Base-by-base conservation (phyloP, 2,797 vertebrate species). In the Tiaroga cobitis region DNA sequence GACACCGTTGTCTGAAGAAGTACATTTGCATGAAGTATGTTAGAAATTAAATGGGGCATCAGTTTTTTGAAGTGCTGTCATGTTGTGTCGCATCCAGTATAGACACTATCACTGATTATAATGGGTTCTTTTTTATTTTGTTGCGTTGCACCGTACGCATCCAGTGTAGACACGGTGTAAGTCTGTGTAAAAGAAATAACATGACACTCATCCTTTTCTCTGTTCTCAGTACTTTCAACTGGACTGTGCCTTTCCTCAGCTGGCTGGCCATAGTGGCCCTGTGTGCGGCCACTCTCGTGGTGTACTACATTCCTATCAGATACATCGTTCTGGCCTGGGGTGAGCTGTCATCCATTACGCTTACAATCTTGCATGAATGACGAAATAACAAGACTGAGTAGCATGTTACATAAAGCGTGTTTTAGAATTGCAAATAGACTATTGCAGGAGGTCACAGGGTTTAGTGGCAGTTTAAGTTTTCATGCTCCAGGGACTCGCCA, bases 241-340 rank as follows among this genome's bases (percentile, higher is more conserved):
- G 98, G 98, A 99, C 98, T 13, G 96, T 99, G 92, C 97, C 98
- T 88, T 99, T 99, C 94, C 94, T 99, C 93, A 99, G 97, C 94
- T 99, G 97, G 96, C 93, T 99, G 94, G 97, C 96, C 80, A 97
- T 99, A 9, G 94, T 96, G 89, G 95, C 96, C 74, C 94, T 99
- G 5, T 96, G 94, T 81, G 87, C 94, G 78, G 95, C 96, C 92
- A 99, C 96, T n/a, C 5, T 95, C 74, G 85, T 96, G 90, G 90
- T 99, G 85, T 99, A 98, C 94, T 98, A 97, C 94, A 95, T 99
- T 91, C 97, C 98, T n/a, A 94, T 99, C 85, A 94, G 98, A 95
- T 99, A 98, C 92, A 97, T 99, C 87, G 95, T 99, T 91, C 95
- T 99, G 92, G 94, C 96, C 91, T 99, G 98, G 97, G 98, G 98